Evolutionary conservation across 2,888 invertebrate species (phyloP).

Genomic region (Dusona sp.): DNA sequence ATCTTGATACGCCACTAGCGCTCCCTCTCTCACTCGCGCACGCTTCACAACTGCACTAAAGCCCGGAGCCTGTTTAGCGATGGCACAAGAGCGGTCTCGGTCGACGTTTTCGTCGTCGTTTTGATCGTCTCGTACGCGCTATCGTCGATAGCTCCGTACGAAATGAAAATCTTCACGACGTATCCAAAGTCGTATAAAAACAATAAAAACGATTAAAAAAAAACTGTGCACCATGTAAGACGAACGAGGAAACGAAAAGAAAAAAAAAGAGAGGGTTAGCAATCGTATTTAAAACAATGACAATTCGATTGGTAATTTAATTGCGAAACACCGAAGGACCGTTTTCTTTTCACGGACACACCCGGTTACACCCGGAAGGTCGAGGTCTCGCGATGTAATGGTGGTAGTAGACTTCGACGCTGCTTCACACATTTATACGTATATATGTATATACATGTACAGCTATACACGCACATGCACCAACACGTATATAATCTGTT

Average conservation of each 20-base stretch:
- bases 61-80: constrained; percentile 49
- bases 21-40: constrained; percentile 74
- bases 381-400: constrained; percentile 64
- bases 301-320: constrained; percentile 37
- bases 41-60: constrained; percentile 52
- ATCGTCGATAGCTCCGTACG: constrained; percentile 65
- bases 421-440: constrained; percentile 38
- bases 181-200: constrained; percentile 15
- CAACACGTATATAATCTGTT: constrained; percentile 6
- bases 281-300: neutral
- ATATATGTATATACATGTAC: constrained; percentile 14
- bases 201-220: constrained; percentile 26
- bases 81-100: constrained; percentile 32
- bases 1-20: constrained; percentile 87
- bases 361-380: constrained; percentile 70
- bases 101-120: constrained; percentile 42
- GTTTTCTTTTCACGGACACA: constrained; percentile 68
- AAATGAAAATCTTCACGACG: constrained; percentile 21
- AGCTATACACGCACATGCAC: neutral
- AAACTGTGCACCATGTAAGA: constrained; percentile 5
- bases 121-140: constrained; percentile 61
- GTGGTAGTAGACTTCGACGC: constrained; percentile 45
- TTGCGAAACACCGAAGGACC: constrained; percentile 54
- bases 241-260: constrained; percentile 1
- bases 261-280: constrained; percentile 14